A percentile compares a stretch with the other conserved stretches of the same genome.
Conservation (phyloP, 1,140 invertebrate genomes). For the Drosophila lowei region DNA sequence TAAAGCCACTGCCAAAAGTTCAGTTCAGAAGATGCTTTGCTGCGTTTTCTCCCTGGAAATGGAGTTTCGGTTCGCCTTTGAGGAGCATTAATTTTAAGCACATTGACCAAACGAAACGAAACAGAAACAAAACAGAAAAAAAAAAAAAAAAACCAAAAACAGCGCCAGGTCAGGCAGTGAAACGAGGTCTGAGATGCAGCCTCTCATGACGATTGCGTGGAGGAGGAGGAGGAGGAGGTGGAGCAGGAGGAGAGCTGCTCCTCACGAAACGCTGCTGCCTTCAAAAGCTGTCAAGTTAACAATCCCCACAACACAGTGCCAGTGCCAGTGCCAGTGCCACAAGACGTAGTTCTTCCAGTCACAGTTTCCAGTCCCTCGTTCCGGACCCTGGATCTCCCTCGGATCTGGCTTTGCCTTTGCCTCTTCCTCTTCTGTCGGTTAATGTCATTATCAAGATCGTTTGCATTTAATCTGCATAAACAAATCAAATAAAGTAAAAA, state of each 20-base stretch:
- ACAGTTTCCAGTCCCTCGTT: constrained; percentile 8
- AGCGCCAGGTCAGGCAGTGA: constrained; percentile 62
- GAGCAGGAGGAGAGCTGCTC: constrained; percentile 27
- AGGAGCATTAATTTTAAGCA: constrained; percentile 76
- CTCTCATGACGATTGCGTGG: constrained; percentile 59
- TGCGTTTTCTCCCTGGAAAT: constrained; percentile 55
- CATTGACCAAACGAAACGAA: constrained; percentile 56
- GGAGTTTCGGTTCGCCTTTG: constrained; percentile 26
- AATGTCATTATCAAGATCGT: constrained; percentile 83
- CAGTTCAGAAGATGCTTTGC: constrained; percentile 13
- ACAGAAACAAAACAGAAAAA: no score
- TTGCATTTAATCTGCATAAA: constrained; percentile 83
- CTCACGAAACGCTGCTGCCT: constrained; percentile 70
- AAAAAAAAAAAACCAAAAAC: constrained; percentile 31
- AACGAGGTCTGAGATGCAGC: constrained; percentile 6
- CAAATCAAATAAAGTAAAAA: constrained; percentile 81
- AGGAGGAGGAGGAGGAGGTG: no score
- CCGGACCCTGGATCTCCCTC: constrained; percentile 1
- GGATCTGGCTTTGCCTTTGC: constrained; percentile 26
- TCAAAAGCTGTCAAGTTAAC: constrained; percentile 82
- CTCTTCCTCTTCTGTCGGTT: constrained; percentile 77
- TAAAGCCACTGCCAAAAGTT: constrained; percentile 53
- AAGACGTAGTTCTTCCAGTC: background rate
- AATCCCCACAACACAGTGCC: constrained; percentile 73
- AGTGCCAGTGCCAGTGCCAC: constrained; percentile 22